Evolutionary conservation across 2,797 vertebrate species (phyloP).

Genomic region (Muscicapa comitata): DNA sequence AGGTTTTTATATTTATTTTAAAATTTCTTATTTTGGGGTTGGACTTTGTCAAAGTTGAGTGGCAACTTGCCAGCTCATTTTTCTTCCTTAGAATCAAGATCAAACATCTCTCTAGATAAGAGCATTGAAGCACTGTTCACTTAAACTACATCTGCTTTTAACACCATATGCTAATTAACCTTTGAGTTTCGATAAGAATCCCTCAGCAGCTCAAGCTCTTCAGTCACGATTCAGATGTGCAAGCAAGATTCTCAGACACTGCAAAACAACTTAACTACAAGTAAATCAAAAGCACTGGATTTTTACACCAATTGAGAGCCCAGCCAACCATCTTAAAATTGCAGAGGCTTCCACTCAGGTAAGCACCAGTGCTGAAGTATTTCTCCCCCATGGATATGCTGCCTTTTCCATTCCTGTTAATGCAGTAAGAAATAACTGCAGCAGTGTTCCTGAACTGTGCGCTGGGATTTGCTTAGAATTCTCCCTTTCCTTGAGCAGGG

Average conservation of each 20-base stretch:
- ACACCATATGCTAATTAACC: not conserved
- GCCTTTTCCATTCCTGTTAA: not conserved
- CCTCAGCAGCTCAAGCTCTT: not conserved
- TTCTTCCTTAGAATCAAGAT: not conserved
- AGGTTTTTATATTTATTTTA: not conserved
- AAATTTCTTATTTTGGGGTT: not conserved
- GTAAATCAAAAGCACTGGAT: not conserved
- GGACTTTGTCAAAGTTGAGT: not conserved
- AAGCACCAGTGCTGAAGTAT: not conserved
- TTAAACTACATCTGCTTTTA: slow-evolving; percentile 2
- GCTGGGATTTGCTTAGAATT: not conserved
- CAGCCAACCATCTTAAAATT: not conserved
- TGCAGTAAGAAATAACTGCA: not conserved
- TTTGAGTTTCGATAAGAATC: not conserved
- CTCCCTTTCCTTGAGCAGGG: not conserved
- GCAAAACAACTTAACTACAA: slow-evolving; percentile 1
- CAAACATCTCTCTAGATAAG: not conserved
- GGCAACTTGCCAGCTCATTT: not conserved
- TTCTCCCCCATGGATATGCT: not conserved
- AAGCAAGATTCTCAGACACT: not conserved
- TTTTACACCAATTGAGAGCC: slow-evolving; percentile 12
- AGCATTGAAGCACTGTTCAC: not conserved
- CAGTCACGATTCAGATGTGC: not conserved
- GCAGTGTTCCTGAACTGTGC: not conserved
- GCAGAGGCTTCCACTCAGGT: not conserved